Evolutionary conservation across 2,113 vertebrate genomes (phyloP).

Genomic region (Turdus rufiventris): DNA sequence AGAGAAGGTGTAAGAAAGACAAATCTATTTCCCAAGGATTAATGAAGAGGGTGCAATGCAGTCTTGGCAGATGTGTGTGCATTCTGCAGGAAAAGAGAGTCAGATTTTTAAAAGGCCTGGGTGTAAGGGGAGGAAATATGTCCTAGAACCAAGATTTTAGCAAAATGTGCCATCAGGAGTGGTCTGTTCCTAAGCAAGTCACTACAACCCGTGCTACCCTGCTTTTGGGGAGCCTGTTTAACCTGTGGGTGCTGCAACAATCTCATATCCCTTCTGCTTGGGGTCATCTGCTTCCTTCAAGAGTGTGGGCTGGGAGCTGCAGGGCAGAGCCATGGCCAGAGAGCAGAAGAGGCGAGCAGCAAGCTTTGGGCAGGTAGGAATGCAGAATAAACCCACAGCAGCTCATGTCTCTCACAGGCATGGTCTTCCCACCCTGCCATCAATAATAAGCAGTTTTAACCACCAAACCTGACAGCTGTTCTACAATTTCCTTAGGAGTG

Average conservation of each 20-base stretch:
- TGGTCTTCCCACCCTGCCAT: neutral
- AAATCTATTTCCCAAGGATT: neutral
- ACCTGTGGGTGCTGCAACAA: neutral
- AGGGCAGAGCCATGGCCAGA: neutral
- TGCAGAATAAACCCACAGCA: neutral
- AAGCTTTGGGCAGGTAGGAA: fast-evolving
- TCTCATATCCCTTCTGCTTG: neutral
- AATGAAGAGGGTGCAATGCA: neutral
- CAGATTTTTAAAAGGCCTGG: neutral
- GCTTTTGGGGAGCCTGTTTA: neutral
- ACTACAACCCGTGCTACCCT: neutral
- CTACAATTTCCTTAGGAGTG: neutral
- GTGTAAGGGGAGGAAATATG: neutral
- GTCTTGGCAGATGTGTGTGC: neutral
- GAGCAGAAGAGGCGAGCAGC: fast-evolving
- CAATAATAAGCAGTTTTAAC: neutral
- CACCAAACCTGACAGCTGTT: neutral
- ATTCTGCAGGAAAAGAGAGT: neutral
- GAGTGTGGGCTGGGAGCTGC: neutral
- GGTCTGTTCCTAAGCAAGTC: neutral
- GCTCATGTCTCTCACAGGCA: neutral
- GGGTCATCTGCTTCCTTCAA: neutral
- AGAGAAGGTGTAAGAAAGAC: neutral
- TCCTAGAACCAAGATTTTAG: neutral
- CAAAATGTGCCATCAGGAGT: neutral